Conservation (phyloP, 2,888 invertebrate genomes). For the Ptilodon capucinus region DNA sequence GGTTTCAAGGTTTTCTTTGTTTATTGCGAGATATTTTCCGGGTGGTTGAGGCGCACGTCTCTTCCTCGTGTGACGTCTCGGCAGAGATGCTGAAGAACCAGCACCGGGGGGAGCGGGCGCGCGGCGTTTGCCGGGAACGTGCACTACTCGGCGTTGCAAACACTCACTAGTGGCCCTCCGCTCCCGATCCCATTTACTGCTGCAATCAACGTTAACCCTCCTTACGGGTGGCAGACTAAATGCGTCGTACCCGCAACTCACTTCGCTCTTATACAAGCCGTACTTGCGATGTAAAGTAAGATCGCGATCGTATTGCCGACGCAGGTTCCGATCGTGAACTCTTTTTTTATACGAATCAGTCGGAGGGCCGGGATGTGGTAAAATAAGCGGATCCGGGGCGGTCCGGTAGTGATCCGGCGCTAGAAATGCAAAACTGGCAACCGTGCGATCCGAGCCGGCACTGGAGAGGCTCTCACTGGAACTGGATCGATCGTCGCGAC, state of each 20-base stretch:
- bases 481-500: constrained; percentile 76
- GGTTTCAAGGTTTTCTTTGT: constrained; percentile 37
- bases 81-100: constrained; percentile 56
- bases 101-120: constrained; percentile 85
- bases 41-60: constrained; percentile 83
- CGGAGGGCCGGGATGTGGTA: constrained; percentile 80
- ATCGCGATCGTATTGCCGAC: constrained; percentile 83
- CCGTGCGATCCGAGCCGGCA: constrained; percentile 87
- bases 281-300: constrained; percentile 86
- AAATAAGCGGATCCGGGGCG: constrained; percentile 58
- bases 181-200: constrained; percentile 53
- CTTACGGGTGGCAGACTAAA: constrained; percentile 60
- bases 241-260: constrained; percentile 59
- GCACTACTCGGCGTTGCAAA: constrained; percentile 82
- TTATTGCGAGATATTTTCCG: constrained; percentile 24
- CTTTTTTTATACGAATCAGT: constrained; percentile 85
- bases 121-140: constrained; percentile 89
- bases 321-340: constrained; percentile 82
- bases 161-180: constrained; percentile 85
- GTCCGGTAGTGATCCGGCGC: constrained; percentile 78
- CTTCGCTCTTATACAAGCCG: constrained; percentile 67
- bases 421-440: constrained; percentile 87
- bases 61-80: constrained; percentile 56
- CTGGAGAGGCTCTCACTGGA: constrained; percentile 84
- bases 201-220: constrained; percentile 28